Evolutionary conservation across 2,797 vertebrate species (phyloP).

Genomic region (Menidia menidia): DNA sequence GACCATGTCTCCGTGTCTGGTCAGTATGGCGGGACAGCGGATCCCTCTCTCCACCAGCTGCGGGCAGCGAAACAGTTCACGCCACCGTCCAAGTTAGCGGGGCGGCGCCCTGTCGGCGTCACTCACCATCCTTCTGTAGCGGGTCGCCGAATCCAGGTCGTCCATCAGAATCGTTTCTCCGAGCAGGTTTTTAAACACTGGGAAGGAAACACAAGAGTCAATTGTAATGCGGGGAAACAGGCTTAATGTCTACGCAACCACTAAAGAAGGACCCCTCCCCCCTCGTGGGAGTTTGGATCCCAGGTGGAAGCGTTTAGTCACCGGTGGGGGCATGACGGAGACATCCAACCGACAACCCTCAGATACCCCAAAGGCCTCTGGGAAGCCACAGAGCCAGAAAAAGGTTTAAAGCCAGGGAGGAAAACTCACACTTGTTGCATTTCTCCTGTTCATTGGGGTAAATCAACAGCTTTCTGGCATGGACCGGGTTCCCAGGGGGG

Average conservation of each 20-base stretch:
- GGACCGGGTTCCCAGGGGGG: conserved; percentile 88
- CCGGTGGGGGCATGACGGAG: not conserved
- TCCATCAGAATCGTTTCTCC: conserved; percentile 91
- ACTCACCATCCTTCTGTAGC: conserved; percentile 89
- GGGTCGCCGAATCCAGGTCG: conserved; percentile 90
- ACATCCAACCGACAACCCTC: conserved; percentile 27
- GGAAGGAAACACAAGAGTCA: conserved; percentile 40
- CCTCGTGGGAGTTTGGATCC: conserved; percentile 10
- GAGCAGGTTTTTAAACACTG: conserved; percentile 91
- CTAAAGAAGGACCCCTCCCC: conserved; percentile 10
- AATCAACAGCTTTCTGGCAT: conserved; percentile 86
- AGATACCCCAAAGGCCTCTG: conserved; percentile 18
- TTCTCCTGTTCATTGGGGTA: conserved; percentile 81
- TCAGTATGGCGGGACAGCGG: conserved; percentile 90
- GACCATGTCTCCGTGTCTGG: conserved; percentile 89
- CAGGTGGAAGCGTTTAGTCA: conserved; percentile 68
- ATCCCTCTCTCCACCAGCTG: conserved; percentile 85
- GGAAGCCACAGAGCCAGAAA: conserved; percentile 7
- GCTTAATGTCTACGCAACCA: conserved; percentile 33
- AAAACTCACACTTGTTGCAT: conserved; percentile 85
- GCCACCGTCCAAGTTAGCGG: too few relatives aligned
- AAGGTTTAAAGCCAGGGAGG: not conserved
- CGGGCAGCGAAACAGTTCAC: too few relatives aligned
- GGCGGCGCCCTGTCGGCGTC: conserved; percentile 2
- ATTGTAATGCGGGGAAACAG: conserved; percentile 11